These are phyloP conservation scores for Zelleria hepariella DNA, from an alignment of 2,888 invertebrate genomes.

Conservation along the genomic window DNA sequence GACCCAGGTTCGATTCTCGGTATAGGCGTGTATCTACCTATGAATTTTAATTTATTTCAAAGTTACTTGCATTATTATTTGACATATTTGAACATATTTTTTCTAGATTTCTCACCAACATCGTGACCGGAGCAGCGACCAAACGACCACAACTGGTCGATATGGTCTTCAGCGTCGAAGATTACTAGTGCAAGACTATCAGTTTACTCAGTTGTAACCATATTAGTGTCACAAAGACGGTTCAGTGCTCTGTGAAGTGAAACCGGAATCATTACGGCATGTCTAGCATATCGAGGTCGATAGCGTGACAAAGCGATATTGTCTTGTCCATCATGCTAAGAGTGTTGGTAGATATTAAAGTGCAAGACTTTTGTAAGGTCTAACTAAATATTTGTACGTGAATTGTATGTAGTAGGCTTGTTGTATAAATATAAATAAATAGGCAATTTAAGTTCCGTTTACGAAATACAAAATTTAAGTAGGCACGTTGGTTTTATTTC, in stretches of 20 bases:
- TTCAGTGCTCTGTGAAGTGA: not conserved
- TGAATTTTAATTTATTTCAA: too few species aligned
- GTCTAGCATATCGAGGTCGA: too few species aligned
- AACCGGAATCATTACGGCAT: too few species aligned
- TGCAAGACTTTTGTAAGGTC: not conserved
- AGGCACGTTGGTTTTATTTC: too few species aligned
- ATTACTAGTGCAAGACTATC: not conserved
- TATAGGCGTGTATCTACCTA: too few species aligned
- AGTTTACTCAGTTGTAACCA: not conserved
- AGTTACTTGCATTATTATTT: too few species aligned
- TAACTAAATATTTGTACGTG: not conserved
- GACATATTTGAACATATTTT: constrained; percentile 1
- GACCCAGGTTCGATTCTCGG: too few species aligned
- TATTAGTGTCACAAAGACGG: not conserved
- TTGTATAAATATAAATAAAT: not conserved
- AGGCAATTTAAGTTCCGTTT: not conserved
- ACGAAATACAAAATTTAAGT: not conserved
- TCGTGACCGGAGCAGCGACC: constrained; percentile 45
- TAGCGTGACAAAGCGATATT: too few species aligned
- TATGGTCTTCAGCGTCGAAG: constrained; percentile 33
- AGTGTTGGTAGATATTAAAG: not conserved
- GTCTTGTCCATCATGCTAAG: too few species aligned
- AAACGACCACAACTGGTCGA: constrained; percentile 31
- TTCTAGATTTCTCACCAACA: constrained; percentile 41
- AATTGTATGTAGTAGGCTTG: not conserved